A percentile compares a stretch with the other conserved stretches of the same genome.
Evolutionary conservation across 2,888 invertebrate species (phyloP).

Genomic region (Maniola hyperantus): DNA sequence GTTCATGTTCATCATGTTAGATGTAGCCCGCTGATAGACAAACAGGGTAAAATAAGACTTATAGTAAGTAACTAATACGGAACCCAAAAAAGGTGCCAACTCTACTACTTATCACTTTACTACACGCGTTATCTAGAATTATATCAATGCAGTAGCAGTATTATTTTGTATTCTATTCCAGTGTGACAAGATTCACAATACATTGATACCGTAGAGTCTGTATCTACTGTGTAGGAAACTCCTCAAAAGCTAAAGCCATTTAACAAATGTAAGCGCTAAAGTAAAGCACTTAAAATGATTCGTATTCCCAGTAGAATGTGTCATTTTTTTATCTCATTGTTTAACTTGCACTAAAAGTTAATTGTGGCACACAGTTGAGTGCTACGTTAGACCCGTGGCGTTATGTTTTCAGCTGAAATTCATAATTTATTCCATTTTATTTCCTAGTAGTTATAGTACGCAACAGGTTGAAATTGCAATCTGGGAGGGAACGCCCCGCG

Average conservation of each 20-base stretch:
- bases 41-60: too few species aligned
- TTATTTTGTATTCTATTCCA: constrained; percentile 2
- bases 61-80: too few species aligned
- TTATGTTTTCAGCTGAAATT: too few species aligned
- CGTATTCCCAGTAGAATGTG: constrained; percentile 4
- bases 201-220: not conserved
- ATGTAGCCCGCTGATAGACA: too few species aligned
- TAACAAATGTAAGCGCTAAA: not conserved
- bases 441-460: too few species aligned
- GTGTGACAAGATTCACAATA: constrained; percentile 1
- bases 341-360: not conserved
- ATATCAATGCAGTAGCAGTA: not conserved
- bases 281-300: constrained; percentile 5
- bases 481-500: too few species aligned
- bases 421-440: too few species aligned
- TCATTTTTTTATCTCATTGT: not conserved
- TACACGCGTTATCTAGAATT: not conserved
- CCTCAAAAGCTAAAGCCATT: constrained; percentile 7
- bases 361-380: not conserved
- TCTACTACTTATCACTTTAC: not conserved
- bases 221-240: not conserved
- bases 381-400: not conserved
- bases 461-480: too few species aligned
- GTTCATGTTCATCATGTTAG: too few species aligned
- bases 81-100: not conserved